These are phyloP conservation scores for Bombycilla garrulus DNA, from an alignment of 2,113 vertebrate genomes.

Conservation along the genomic window DNA sequence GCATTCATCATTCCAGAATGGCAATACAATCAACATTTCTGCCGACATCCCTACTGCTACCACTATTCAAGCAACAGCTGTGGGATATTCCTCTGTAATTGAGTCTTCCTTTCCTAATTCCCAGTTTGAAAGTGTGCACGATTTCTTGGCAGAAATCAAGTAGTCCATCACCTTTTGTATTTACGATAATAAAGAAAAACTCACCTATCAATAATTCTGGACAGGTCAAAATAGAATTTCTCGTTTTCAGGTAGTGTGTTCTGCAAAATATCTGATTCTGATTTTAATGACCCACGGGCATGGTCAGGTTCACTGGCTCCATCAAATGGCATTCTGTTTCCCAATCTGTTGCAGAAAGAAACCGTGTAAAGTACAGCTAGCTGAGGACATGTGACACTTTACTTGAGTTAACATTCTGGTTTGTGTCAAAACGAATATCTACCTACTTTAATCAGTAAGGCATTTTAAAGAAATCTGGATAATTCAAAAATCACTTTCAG, in stretches of 20 bases:
- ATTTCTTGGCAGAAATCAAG: background rate
- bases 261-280: conserved; percentile 73
- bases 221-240: conserved; percentile 79
- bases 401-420: background rate
- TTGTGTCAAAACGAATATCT: background rate
- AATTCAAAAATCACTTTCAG: background rate
- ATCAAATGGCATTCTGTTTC: conserved; percentile 71
- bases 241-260: conserved; percentile 75
- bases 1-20: background rate
- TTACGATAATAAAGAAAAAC: conserved; percentile 32
- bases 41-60: background rate
- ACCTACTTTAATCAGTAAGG: background rate
- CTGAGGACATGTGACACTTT: background rate
- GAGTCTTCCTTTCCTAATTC: background rate
- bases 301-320: conserved; percentile 72
- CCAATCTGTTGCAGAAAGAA: conserved; percentile 65
- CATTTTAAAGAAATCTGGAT: background rate
- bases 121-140: background rate
- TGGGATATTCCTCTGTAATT: background rate
- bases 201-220: conserved; percentile 77
- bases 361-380: background rate
- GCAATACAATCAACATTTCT: background rate
- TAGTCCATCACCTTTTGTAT: background rate
- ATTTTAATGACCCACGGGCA: conserved; percentile 66
- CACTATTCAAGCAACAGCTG: background rate